Percentiles rank a stretch among this genome's conserved stretches.
phyloP scores from a whole-genome alignment of 1,140 invertebrate species.

The Metaphire vulgaris region DNA sequence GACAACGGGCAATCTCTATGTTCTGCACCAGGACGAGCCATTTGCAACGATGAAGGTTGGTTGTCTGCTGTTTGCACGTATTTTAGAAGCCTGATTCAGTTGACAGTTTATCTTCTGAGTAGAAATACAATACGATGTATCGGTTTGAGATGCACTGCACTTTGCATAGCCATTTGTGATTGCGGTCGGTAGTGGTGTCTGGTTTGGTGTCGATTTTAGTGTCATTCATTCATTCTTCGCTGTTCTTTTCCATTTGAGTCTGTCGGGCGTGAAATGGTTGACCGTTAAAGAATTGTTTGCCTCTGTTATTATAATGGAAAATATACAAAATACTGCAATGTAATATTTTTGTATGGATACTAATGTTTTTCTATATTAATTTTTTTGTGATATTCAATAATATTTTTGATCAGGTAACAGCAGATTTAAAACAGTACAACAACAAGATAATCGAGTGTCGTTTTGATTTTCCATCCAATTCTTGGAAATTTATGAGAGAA shows the following conservation, averaged over 20 bases:
- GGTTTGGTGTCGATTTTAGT: no score
- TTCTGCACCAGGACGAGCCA: constrained; percentile 63
- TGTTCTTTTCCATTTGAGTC: no score
- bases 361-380: constrained; percentile 5
- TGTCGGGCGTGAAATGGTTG: no score
- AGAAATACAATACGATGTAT: no score
- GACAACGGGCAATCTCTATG: constrained; percentile 72
- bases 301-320: no score
- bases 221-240: no score
- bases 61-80: not conserved
- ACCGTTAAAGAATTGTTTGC: no score
- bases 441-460: constrained; percentile 96
- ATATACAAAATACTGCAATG: no score
- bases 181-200: no score
- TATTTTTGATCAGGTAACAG: constrained; percentile 53
- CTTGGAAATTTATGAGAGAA: constrained; percentile 93
- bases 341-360: constrained; percentile 1
- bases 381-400: not conserved
- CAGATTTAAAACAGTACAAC: constrained; percentile 69
- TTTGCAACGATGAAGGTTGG: constrained; percentile 69
- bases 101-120: no score
- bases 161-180: no score
- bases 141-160: no score
- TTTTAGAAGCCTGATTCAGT: not conserved
- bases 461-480: constrained; percentile 53